phyloP scores from a whole-genome alignment of 2,113 vertebrate species.

The Tenebrosternarchus preto region DNA sequence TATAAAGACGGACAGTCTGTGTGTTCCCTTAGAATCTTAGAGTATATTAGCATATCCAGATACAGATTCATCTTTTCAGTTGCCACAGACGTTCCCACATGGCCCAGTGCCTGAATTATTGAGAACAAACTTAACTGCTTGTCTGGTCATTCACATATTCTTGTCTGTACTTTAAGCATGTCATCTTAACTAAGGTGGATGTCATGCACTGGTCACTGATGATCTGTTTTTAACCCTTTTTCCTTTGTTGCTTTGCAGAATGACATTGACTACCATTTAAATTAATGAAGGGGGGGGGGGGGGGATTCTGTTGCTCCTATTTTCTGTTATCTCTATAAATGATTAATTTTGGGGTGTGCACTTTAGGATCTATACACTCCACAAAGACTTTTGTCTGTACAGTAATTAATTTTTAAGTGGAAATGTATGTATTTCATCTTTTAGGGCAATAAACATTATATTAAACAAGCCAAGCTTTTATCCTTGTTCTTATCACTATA shows the following conservation, averaged over 20 bases:
- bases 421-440: background rate
- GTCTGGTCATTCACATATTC: background rate
- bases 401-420: background rate
- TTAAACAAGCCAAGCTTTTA: background rate
- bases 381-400: conserved; percentile 14
- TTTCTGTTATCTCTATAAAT: conserved; percentile 17
- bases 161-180: background rate
- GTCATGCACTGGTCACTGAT: background rate
- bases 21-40: background rate
- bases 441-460: conserved; percentile 44
- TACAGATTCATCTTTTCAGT: too few relatives aligned
- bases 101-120: too few relatives aligned
- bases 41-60: too few relatives aligned
- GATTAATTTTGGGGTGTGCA: background rate
- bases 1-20: background rate
- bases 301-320: background rate
- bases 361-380: background rate
- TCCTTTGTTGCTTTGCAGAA: background rate
- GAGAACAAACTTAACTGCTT: background rate
- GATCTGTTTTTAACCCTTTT: too few relatives aligned
- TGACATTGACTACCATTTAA: background rate
- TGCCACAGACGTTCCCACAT: too few relatives aligned
- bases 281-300: too few relatives aligned
- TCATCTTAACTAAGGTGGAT: background rate
- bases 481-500: background rate